phyloP scores from a whole-genome alignment of 2,113 vertebrate genomes.

The Ageneiosus marmoratus region DNA sequence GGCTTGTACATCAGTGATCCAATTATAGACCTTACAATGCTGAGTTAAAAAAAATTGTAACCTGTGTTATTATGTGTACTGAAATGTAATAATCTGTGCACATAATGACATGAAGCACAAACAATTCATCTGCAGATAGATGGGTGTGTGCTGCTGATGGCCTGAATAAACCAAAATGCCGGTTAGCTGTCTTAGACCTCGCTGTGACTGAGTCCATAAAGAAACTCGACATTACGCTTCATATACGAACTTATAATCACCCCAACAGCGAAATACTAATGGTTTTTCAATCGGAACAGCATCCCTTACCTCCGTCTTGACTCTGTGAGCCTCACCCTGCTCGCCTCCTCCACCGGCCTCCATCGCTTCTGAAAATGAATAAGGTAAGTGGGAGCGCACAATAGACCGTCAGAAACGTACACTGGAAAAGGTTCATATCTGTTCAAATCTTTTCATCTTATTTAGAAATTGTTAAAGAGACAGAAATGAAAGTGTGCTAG shows the following conservation, averaged over 20 bases:
- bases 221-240: background rate
- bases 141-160: slow-evolving; percentile 43
- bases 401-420: background rate
- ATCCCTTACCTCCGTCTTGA: slow-evolving; percentile 69
- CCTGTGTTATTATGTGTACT: background rate
- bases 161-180: slow-evolving; percentile 45
- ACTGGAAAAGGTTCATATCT: too few species aligned
- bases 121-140: slow-evolving; percentile 30
- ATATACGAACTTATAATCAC: background rate
- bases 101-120: slow-evolving; percentile 6
- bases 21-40: background rate
- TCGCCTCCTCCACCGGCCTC: slow-evolving; percentile 65
- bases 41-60: background rate
- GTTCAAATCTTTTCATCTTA: background rate
- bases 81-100: background rate
- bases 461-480: background rate
- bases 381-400: slow-evolving; percentile 57
- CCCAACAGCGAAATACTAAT: background rate
- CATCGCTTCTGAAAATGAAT: slow-evolving; percentile 66
- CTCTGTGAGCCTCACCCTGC: slow-evolving; percentile 61
- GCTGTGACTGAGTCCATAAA: background rate
- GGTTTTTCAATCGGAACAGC: background rate
- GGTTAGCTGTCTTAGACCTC: slow-evolving; percentile 21
- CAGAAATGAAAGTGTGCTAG: background rate
- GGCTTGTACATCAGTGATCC: background rate